These are phyloP conservation scores for Raphicerus campestris DNA, from an alignment of 2,113 vertebrate genomes.

Conservation along the genomic window DNA sequence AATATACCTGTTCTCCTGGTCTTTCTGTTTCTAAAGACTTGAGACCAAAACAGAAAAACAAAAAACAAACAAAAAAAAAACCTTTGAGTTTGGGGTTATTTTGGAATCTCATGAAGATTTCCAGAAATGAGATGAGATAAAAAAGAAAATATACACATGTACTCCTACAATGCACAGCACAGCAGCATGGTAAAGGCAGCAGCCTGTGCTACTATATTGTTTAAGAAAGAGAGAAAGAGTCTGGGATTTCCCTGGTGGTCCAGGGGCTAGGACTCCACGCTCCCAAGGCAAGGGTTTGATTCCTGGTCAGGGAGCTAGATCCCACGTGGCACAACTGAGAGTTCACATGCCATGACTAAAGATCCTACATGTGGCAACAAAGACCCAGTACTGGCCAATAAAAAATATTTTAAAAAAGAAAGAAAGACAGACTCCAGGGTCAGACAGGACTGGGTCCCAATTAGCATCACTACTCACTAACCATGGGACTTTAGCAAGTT, in stretches of 20 bases:
- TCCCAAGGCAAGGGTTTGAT: background rate
- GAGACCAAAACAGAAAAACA: background rate
- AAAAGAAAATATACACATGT: background rate
- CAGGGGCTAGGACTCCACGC: background rate
- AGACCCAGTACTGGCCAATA: background rate
- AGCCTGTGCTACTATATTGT: fast-evolving
- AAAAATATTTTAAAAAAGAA: background rate
- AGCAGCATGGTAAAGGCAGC: fast-evolving
- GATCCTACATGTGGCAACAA: background rate
- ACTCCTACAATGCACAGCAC: fast-evolving
- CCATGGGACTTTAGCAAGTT: background rate
- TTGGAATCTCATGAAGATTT: background rate
- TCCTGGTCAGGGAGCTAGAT: background rate
- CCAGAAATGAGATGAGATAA: background rate
- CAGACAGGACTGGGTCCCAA: background rate
- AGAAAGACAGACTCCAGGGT: background rate
- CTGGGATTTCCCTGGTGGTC: background rate
- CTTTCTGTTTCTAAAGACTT: background rate
- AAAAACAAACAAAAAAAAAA: background rate
- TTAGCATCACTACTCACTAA: background rate
- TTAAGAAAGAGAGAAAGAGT: background rate
- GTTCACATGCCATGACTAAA: background rate
- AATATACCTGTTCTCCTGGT: background rate
- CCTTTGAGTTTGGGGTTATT: background rate
- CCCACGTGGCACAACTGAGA: background rate